Evolutionary conservation across 2,888 invertebrate genomes (phyloP).

Genomic region (Drosophila phalerata): DNA sequence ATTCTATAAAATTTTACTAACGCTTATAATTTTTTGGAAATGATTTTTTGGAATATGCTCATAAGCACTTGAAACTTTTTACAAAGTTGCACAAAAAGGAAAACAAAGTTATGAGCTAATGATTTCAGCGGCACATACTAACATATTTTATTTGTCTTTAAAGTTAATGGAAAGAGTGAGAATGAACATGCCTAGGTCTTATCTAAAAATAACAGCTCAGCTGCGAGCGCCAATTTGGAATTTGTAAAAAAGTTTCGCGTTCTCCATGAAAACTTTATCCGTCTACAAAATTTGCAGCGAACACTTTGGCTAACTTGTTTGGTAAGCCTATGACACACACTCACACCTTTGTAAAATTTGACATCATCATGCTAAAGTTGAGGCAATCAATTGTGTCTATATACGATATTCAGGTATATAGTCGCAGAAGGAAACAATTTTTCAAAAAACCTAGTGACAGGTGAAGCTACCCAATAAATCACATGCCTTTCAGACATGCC

Average conservation of each 20-base stretch:
- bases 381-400: conserved; percentile 59
- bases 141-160: conserved; percentile 33
- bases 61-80: conserved; percentile 32
- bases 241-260: conserved; percentile 56
- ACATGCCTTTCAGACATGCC: conserved; percentile 37
- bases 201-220: conserved; percentile 69
- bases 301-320: conserved; percentile 39
- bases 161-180: conserved; percentile 11
- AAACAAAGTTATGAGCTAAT: conserved; percentile 34
- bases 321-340: conserved; percentile 35
- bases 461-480: conserved; percentile 66
- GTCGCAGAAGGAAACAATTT: conserved; percentile 7
- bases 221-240: conserved; percentile 55
- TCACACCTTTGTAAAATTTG: not conserved
- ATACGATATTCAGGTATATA: not conserved
- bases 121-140: conserved; percentile 30
- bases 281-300: conserved; percentile 55
- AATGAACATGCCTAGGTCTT: conserved; percentile 35
- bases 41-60: conserved; percentile 14
- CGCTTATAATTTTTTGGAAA: conserved; percentile 4
- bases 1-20: conserved; percentile 5
- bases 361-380: conserved; percentile 58
- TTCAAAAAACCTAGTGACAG: conserved; percentile 32
- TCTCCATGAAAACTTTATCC: conserved; percentile 53
- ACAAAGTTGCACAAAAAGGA: conserved; percentile 24